A percentile compares a stretch with the other conserved stretches of the same genome.
Conservation (phyloP, 64 coral and sea anemone species). For the Orbicella faveolata region DNA sequence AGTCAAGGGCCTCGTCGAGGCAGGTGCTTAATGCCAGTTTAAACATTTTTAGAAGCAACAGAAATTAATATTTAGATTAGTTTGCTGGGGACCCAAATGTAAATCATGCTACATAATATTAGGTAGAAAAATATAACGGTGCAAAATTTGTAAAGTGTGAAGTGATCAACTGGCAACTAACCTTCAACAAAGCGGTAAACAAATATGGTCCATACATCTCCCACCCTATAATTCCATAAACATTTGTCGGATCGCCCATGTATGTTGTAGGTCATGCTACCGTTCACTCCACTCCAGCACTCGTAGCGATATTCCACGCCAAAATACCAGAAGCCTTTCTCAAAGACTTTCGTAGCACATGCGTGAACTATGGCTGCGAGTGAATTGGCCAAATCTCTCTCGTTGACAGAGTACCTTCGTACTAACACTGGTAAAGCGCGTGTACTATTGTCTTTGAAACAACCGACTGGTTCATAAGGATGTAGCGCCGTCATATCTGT, state of each 20-base stretch:
- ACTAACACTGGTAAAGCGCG: background rate
- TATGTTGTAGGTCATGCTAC: background rate
- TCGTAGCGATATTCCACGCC: background rate
- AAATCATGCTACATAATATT: too few species aligned
- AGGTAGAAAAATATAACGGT: too few species aligned
- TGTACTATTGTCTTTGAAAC: background rate
- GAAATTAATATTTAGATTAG: too few species aligned
- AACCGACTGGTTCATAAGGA: background rate
- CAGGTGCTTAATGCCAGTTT: too few species aligned
- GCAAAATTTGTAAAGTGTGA: too few species aligned
- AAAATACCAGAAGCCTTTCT: background rate
- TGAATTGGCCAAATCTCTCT: background rate
- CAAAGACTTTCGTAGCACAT: background rate
- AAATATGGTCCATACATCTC: background rate
- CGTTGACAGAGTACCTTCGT: background rate
- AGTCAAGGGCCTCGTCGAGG: too few species aligned
- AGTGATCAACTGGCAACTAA: background rate
- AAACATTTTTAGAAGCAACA: too few species aligned
- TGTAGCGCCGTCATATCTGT: background rate
- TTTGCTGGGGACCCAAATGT: too few species aligned
- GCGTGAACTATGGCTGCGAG: background rate
- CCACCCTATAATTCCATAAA: background rate
- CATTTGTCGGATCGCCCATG: background rate
- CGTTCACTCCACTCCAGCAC: background rate
- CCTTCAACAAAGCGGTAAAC: constrained; percentile 14